phyloP scores from a whole-genome alignment of 2,113 vertebrate genomes.

The Isichthys henryi region DNA sequence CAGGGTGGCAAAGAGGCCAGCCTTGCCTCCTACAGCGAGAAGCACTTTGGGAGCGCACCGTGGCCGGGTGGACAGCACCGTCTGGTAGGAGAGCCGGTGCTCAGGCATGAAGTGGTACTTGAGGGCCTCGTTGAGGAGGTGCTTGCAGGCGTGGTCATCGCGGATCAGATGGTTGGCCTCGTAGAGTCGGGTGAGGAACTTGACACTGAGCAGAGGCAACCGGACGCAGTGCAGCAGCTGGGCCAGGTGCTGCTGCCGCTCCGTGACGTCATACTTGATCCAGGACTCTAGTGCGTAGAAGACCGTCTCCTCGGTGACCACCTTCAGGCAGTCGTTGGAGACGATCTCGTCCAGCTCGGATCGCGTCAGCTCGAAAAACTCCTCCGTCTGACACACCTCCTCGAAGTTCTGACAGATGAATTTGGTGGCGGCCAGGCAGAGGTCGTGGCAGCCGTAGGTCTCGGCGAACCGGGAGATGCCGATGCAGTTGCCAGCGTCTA shows the following conservation, averaged over 20 bases:
- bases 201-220: slow-evolving; percentile 88
- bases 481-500: slow-evolving; percentile 94
- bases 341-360: slow-evolving; percentile 90
- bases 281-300: slow-evolving; percentile 91
- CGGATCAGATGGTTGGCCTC: slow-evolving; percentile 98
- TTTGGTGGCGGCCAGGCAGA: slow-evolving; percentile 85
- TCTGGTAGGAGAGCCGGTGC: slow-evolving; percentile 93
- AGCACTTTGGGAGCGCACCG: slow-evolving; percentile 93
- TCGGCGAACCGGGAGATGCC: slow-evolving; percentile 96
- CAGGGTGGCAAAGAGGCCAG: slow-evolving; percentile 88
- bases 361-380: slow-evolving; percentile 89
- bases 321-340: slow-evolving; percentile 93
- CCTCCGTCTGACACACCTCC: slow-evolving; percentile 90
- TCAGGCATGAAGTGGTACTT: slow-evolving; percentile 99
- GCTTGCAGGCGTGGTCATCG: slow-evolving; percentile 92
- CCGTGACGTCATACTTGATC: slow-evolving; percentile 90
- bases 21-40: slow-evolving; percentile 92
- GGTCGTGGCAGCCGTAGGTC: slow-evolving; percentile 91
- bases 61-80: slow-evolving; percentile 77
- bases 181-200: slow-evolving; percentile 90
- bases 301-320: slow-evolving; percentile 86
- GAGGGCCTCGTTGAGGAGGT: slow-evolving; percentile 93
- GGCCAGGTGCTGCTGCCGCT: slow-evolving; percentile 86
- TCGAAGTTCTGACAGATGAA: slow-evolving; percentile 97
- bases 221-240: slow-evolving; percentile 90